Base-by-base conservation (phyloP, 2,113 vertebrate species). In the Mustela lutreola region DNA sequence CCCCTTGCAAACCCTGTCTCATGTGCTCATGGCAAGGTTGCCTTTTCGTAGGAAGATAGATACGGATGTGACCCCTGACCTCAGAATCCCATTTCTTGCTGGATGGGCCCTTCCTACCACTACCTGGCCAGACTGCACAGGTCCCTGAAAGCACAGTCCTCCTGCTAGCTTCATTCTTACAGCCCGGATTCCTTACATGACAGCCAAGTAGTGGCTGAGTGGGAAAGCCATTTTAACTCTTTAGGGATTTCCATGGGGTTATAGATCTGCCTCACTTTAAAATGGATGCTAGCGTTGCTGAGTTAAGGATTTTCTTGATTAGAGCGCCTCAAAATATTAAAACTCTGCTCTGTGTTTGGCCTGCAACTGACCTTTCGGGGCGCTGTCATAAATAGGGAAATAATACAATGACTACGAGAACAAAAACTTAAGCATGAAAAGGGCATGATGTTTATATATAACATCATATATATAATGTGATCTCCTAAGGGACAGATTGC, bases 131-230 rank as follows among this genome's bases (percentile, higher is more conserved):
- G 63, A 26, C 33, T 24, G 62, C 56, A 33, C 42, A 60, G 58
- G 42, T 86, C 53, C 85, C 26, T 53, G 87, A 60, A 70, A 92
- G 36, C 33, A 21, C 7, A 24, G 26, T 87, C 89, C 75, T 88
- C n/a, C 45, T 12, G 33, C 73, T 70, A 62, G 81, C 91, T 58
- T 86, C 83, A 62, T 53, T 93, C 82, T 76, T 85, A 33, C 53
- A 88, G 71, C 78, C 62, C 91, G 50, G 89, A 36, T 94, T 94
- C 89, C 45, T 88, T 85, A 4, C n/a, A 9, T 95, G 93, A 95
- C 76, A 48, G 73, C 24, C 84, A 87, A 39, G 56, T 65, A 5
- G 2, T 36, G 21, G 19, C 71, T n/a, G 60, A 94, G 22, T 58
- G 82, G 45, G 28, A 94, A 93, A 88, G 56, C 60, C 48, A 31